These are phyloP conservation scores for Epizoanthus rinbou DNA, from an alignment of 92 coral and sea anemone genomes.

Conservation along the genomic window DNA sequence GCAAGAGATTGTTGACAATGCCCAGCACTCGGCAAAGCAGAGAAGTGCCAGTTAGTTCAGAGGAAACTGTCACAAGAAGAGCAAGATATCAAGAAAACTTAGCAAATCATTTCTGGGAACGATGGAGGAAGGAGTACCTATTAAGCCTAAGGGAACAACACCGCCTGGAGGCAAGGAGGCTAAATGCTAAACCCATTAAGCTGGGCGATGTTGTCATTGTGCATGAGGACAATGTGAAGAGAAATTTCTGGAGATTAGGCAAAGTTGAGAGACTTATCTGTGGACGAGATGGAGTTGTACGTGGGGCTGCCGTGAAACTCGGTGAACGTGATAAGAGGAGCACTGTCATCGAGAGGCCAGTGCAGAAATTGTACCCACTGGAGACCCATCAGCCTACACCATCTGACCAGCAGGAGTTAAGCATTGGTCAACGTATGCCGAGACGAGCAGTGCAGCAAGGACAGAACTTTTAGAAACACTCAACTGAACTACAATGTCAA, in stretches of 20 bases:
- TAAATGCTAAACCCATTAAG: not conserved
- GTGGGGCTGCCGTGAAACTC: slow-evolving; percentile 37
- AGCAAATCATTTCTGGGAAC: slow-evolving; percentile 38
- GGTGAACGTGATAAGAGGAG: not conserved
- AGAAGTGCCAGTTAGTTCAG: not conserved
- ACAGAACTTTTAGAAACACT: slow-evolving; percentile 2
- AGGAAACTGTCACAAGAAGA: too few relatives aligned
- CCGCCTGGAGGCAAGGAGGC: slow-evolving; percentile 2
- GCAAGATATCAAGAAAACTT: not conserved
- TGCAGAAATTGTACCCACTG: slow-evolving; percentile 5
- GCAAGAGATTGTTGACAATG: slow-evolving; percentile 10
- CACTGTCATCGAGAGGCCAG: not conserved
- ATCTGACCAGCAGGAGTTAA: too few relatives aligned
- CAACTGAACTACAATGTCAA: not conserved
- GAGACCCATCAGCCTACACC: not conserved
- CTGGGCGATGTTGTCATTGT: slow-evolving; percentile 41
- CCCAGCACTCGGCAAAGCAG: not conserved
- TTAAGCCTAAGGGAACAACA: slow-evolving; percentile 40
- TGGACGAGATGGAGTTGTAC: slow-evolving; percentile 32
- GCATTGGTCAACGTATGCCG: too few relatives aligned
- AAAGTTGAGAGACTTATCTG: slow-evolving; percentile 16
- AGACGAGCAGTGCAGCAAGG: not conserved
- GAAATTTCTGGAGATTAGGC: slow-evolving; percentile 39
- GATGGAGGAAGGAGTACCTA: slow-evolving; percentile 43
- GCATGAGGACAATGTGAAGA: slow-evolving; percentile 51